Conservation (phyloP, 2,888 invertebrate species). For the Sarcophaga variegata region DNA sequence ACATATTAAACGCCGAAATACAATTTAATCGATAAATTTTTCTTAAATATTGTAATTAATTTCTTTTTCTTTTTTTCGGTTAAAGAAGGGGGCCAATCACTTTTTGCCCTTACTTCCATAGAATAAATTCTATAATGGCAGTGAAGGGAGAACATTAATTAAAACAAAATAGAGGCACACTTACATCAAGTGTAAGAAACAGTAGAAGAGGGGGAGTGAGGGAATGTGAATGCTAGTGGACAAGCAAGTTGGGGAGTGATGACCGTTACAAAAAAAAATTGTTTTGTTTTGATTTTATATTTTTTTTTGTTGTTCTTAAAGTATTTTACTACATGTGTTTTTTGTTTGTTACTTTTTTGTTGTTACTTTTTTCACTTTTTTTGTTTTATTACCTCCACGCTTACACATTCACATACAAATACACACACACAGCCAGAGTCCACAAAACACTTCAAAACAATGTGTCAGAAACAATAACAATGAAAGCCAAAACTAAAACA, state of each 20-base stretch:
- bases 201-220: background rate
- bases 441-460: conserved; percentile 29
- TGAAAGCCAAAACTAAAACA: conserved; percentile 15
- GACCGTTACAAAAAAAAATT: conserved; percentile 37
- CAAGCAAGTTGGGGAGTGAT: background rate
- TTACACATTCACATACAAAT: background rate
- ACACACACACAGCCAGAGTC: background rate
- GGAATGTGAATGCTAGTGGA: background rate
- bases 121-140: too few relatives aligned
- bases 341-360: too few relatives aligned
- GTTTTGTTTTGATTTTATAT: conserved; percentile 40
- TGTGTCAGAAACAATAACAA: conserved; percentile 20
- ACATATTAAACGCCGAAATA: too few relatives aligned
- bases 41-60: too few relatives aligned
- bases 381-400: background rate
- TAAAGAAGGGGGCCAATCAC: too few relatives aligned
- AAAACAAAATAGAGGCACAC: too few relatives aligned
- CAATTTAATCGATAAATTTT: too few relatives aligned
- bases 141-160: too few relatives aligned
- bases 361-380: background rate
- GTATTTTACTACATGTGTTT: background rate
- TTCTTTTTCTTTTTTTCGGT: too few relatives aligned
- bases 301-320: conserved; percentile 5
- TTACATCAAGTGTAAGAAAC: too few relatives aligned
- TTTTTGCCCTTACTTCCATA: too few relatives aligned